phyloP scores from a whole-genome alignment of 2,797 vertebrate species.

The Onychomys torridus region DNA sequence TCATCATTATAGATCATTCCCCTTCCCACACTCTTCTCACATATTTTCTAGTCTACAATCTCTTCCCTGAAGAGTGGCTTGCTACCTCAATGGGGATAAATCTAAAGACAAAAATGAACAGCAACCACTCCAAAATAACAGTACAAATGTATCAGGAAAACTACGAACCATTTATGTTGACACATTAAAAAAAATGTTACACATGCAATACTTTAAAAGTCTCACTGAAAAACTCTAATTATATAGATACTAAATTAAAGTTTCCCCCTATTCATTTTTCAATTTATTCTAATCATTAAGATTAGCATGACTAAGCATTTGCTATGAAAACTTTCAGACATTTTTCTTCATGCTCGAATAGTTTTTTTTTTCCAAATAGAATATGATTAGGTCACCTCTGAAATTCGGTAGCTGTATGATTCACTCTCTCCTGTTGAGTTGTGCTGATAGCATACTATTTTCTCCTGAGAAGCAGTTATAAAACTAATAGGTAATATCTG shows the following conservation, averaged over 20 bases:
- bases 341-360: not conserved
- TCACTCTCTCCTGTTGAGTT: not conserved
- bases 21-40: not conserved
- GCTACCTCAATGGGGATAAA: not conserved
- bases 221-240: conserved; percentile 6
- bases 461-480: not conserved
- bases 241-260: not conserved
- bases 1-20: not conserved
- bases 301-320: not conserved
- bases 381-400: not conserved
- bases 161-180: conserved; percentile 23
- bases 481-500: not conserved
- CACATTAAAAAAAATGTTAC: not conserved
- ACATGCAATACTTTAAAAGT: not conserved
- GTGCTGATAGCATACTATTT: not conserved
- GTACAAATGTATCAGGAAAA: not conserved
- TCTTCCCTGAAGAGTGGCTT: not conserved
- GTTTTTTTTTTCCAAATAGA: not conserved
- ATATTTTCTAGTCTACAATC: not conserved
- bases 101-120: not conserved
- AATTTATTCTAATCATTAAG: conserved; percentile 1
- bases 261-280: not conserved
- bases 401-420: not conserved
- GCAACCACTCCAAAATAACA: conserved; percentile 18
- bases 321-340: not conserved